Percentiles rank a stretch among this genome's conserved stretches.
phyloP scores from a whole-genome alignment of 2,797 vertebrate species.

The Pteronotus mesoamericanus region DNA sequence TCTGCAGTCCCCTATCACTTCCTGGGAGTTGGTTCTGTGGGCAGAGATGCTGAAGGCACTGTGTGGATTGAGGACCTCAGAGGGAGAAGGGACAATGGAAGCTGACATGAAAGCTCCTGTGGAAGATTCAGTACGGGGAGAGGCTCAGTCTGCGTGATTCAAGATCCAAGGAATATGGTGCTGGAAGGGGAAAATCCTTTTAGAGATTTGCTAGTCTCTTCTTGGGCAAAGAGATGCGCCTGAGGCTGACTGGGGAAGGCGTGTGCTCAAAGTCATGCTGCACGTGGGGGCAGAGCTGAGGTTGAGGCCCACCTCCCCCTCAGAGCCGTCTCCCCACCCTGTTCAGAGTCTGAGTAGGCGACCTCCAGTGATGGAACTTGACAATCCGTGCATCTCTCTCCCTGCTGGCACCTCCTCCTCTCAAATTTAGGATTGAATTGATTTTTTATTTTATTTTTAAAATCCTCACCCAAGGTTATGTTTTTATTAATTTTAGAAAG shows the following conservation, averaged over 20 bases:
- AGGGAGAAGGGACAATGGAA: background rate
- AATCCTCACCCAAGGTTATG: background rate
- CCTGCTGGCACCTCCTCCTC: background rate
- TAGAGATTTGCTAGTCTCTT: background rate
- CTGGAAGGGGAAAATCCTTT: background rate
- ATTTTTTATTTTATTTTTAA: background rate
- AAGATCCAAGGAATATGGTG: background rate
- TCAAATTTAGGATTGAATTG: background rate
- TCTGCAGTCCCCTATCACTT: background rate
- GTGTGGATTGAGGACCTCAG: background rate
- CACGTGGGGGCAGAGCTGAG: background rate
- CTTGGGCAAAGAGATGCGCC: background rate
- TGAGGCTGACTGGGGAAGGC: background rate
- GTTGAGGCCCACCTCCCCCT: background rate
- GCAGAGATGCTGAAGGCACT: background rate
- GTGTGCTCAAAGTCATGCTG: background rate
- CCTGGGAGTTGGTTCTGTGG: background rate
- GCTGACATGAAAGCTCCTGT: background rate
- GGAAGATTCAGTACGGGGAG: background rate
- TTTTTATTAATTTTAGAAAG: background rate
- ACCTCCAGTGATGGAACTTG: rapidly evolving
- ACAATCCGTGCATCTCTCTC: rapidly evolving
- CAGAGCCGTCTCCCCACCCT: rapidly evolving
- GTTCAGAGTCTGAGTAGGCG: background rate
- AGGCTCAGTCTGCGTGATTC: background rate